Percentiles rank a stretch among this genome's conserved stretches.
phyloP scores from a whole-genome alignment of 2,888 invertebrate species.

The Flexamia atlantica region DNA sequence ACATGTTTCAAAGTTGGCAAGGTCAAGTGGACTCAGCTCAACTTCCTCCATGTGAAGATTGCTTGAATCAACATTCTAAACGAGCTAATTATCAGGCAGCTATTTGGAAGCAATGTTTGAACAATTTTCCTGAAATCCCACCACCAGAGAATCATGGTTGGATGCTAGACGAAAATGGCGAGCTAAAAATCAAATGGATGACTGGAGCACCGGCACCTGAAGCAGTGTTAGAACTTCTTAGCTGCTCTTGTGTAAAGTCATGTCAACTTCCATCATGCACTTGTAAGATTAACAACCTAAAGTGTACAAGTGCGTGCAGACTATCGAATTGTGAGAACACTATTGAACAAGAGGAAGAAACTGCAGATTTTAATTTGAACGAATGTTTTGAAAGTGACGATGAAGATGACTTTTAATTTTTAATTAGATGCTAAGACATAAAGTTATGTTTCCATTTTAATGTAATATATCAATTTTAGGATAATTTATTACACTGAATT shows the following conservation, averaged over 20 bases:
- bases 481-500: neutral
- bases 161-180: slow-evolving; percentile 41
- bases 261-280: slow-evolving; percentile 30
- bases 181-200: slow-evolving; percentile 42
- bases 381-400: slow-evolving; percentile 46
- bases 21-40: slow-evolving; percentile 27
- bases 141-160: slow-evolving; percentile 37
- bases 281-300: slow-evolving; percentile 17
- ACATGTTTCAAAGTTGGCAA: slow-evolving; percentile 39
- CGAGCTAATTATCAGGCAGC: slow-evolving; percentile 48
- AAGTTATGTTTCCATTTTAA: neutral
- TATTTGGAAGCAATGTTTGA: slow-evolving; percentile 52
- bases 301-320: slow-evolving; percentile 33
- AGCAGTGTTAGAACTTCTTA: slow-evolving; percentile 43
- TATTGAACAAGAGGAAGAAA: slow-evolving; percentile 26
- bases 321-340: slow-evolving; percentile 38
- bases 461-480: neutral
- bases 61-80: slow-evolving; percentile 24
- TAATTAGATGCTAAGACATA: neutral
- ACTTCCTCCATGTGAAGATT: slow-evolving; percentile 54
- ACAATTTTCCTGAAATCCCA: slow-evolving; percentile 45
- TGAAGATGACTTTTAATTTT: slow-evolving; percentile 42
- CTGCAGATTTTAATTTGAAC: slow-evolving; percentile 1
- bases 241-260: slow-evolving; percentile 46
- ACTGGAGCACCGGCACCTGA: slow-evolving; percentile 51